These are phyloP conservation scores for Eumaeus atala DNA, from an alignment of 1,140 invertebrate genomes.

Conservation along the genomic window DNA sequence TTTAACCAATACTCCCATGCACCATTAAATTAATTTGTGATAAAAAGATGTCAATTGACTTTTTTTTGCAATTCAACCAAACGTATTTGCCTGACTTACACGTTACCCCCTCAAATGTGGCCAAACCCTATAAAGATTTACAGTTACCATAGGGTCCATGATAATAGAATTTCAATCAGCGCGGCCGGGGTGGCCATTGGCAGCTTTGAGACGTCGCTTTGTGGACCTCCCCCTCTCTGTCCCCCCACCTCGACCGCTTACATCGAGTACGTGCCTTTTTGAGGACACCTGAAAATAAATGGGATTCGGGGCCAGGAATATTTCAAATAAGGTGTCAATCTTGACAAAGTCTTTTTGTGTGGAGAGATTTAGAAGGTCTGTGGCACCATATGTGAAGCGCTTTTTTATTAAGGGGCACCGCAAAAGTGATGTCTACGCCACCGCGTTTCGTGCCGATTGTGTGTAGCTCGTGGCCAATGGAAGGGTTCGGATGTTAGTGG, in stretches of 20 bases:
- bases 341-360: too few relatives aligned
- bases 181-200: constrained; percentile 28
- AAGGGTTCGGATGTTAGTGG: too few relatives aligned
- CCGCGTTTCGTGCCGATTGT: too few relatives aligned
- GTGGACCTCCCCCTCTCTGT: constrained; percentile 21
- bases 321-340: too few relatives aligned
- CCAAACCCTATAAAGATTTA: constrained; percentile 32
- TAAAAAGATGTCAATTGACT: not conserved
- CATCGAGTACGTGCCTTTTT: constrained; percentile 22
- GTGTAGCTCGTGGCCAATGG: too few relatives aligned
- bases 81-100: not conserved
- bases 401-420: too few relatives aligned
- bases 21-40: too few relatives aligned
- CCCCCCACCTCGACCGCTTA: too few relatives aligned
- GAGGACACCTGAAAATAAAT: constrained; percentile 24
- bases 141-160: constrained; percentile 45
- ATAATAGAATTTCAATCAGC: constrained; percentile 69
- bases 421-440: too few relatives aligned
- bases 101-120: constrained; percentile 16
- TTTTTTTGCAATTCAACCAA: not conserved
- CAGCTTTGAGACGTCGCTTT: constrained; percentile 27
- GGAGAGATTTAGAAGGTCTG: too few relatives aligned
- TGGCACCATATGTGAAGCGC: too few relatives aligned
- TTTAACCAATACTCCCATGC: too few relatives aligned
- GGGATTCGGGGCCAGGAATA: not conserved